A percentile compares a stretch with the other conserved stretches of the same genome.
Conservation (phyloP, 1,140 invertebrate genomes). For the Diabrotica undecimpunctata region DNA sequence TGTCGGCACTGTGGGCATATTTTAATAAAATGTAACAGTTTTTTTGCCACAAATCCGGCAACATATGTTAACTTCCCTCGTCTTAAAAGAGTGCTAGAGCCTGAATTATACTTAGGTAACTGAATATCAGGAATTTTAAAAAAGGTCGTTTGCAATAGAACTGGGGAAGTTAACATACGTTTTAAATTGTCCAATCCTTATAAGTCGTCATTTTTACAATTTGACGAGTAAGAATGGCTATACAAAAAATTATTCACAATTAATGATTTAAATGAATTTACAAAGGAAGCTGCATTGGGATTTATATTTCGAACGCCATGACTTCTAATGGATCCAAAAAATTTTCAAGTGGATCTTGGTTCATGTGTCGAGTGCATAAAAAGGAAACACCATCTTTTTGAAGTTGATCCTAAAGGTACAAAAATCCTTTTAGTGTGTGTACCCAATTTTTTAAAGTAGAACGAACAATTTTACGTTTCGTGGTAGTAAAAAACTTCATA, state of each 20-base stretch:
- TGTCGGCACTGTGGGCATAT: no score
- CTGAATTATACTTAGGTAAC: no score
- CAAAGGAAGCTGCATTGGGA: slow-evolving; percentile 14
- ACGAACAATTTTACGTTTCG: slow-evolving; percentile 8
- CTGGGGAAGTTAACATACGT: slow-evolving; percentile 12
- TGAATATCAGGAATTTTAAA: no score
- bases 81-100: no score
- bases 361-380: slow-evolving; percentile 19
- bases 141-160: neutral
- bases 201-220: slow-evolving; percentile 18
- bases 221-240: slow-evolving; percentile 11
- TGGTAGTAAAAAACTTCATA: neutral
- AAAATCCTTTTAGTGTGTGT: slow-evolving; percentile 17
- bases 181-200: slow-evolving; percentile 17
- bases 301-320: slow-evolving; percentile 5
- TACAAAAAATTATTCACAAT: slow-evolving; percentile 22
- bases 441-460: slow-evolving; percentile 10
- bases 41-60: no score
- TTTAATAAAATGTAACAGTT: no score
- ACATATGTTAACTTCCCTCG: no score
- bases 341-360: slow-evolving; percentile 40
- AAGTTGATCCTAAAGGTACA: slow-evolving; percentile 7
- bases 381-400: neutral
- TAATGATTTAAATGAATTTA: slow-evolving; percentile 20
- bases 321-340: slow-evolving; percentile 37